Evolutionary conservation across 35 echinoderm and acorn worm genomes (phyloP).

Genomic region (Hemicentrotus pulcherrimus): DNA sequence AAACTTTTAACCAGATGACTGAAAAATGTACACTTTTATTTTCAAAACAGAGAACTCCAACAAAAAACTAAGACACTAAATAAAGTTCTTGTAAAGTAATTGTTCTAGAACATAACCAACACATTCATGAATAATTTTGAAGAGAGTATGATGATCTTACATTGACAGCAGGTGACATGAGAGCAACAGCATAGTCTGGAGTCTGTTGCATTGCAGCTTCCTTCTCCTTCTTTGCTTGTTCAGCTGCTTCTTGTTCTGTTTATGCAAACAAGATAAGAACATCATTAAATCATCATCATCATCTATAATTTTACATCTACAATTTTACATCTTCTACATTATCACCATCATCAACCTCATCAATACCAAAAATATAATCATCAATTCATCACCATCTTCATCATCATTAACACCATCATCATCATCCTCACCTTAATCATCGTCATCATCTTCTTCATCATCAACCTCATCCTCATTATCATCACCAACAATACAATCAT

Average conservation of each 20-base stretch:
- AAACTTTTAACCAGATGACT: no score
- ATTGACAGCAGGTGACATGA: constrained; percentile 79
- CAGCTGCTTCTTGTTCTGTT: constrained; percentile 82
- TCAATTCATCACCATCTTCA: not conserved
- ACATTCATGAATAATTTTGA: not conserved
- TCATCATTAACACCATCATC: not conserved
- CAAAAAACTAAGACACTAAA: no score
- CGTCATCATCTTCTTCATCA: not conserved
- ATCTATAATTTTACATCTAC: no score
- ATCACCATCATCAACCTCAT: not conserved
- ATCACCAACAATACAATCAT: not conserved
- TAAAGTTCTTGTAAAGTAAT: no score
- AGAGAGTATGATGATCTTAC: not conserved
- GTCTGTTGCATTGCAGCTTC: constrained; percentile 81
- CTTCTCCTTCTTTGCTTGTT: constrained; percentile 96
- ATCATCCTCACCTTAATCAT: not conserved
- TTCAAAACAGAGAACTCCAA: no score
- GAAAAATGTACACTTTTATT: no score
- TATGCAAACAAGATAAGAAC: no score
- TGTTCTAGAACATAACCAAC: no score
- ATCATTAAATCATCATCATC: no score
- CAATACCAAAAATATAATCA: not conserved
- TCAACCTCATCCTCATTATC: not conserved
- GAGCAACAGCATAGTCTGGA: constrained; percentile 89
- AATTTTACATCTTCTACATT: not conserved